Conservation (phyloP, 1,140 invertebrate genomes). For the Triops longicaudatus region DNA sequence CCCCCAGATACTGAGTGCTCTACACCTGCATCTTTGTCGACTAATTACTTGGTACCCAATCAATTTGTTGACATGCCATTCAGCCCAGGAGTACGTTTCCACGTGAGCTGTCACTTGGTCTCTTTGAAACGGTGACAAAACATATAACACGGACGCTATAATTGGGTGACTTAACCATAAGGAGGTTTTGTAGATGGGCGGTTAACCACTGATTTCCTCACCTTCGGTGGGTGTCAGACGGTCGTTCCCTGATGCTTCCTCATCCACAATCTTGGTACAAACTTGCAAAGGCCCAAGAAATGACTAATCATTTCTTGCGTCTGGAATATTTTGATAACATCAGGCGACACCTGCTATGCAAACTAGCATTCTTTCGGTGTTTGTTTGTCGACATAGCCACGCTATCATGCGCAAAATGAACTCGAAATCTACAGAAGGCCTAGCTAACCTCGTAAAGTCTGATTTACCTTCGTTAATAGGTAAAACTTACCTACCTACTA, state of each 20-base stretch:
- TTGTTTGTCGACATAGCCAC: neutral
- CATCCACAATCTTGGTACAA: neutral
- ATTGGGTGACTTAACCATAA: neutral
- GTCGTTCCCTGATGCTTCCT: neutral
- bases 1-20: neutral
- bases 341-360: neutral
- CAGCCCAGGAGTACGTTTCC: neutral
- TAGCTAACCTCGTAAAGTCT: too few relatives aligned
- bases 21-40: neutral
- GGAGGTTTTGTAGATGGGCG: neutral
- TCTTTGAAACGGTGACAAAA: neutral
- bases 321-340: neutral
- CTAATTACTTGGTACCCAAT: neutral
- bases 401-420: too few relatives aligned
- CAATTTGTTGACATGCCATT: neutral
- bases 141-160: neutral
- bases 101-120: neutral
- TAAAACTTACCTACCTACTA: too few relatives aligned
- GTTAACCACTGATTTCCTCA: neutral
- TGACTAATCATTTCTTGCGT: neutral
- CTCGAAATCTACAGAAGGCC: too few relatives aligned
- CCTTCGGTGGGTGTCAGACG: neutral
- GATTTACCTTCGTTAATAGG: too few relatives aligned
- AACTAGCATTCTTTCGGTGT: neutral
- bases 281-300: slow-evolving; percentile 3